These are phyloP conservation scores for Oscheius sp. DNA, from an alignment of 2,888 invertebrate genomes.

Conservation along the genomic window DNA sequence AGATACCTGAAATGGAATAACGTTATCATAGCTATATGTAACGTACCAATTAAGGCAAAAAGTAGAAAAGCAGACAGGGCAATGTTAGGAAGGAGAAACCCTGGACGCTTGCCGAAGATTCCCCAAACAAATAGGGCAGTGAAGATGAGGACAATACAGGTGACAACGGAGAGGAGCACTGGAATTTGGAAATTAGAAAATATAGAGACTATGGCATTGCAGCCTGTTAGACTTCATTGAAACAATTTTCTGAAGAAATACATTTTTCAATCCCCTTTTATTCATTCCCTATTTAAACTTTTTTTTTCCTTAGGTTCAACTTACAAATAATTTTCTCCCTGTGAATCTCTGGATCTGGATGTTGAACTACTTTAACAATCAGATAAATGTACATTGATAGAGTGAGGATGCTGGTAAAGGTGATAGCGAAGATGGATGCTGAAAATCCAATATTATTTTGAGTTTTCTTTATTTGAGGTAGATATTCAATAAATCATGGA, in stretches of 20 bases:
- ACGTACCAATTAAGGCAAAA: conserved; percentile 17
- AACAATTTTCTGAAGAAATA: not conserved
- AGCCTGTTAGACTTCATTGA: no score
- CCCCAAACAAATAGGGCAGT: conserved; percentile 25
- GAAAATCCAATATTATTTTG: conserved; percentile 1
- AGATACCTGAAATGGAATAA: conserved; percentile 17
- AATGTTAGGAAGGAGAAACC: conserved; percentile 18
- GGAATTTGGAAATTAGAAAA: no score
- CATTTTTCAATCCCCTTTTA: not conserved
- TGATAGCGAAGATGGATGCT: conserved; percentile 26
- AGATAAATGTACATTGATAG: conserved; percentile 27
- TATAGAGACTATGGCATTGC: no score
- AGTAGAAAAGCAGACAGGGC: conserved; percentile 21
- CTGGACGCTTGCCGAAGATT: conserved; percentile 19
- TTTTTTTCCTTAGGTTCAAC: no score
- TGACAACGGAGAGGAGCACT: conserved; percentile 15
- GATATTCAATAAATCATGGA: no score
- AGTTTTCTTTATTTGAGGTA: no score
- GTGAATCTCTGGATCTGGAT: not conserved
- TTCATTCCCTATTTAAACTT: no score
- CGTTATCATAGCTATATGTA: not conserved
- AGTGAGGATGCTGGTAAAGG: conserved; percentile 18
- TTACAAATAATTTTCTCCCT: conserved; percentile 23
- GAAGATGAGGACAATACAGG: conserved; percentile 23
- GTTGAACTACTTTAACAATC: conserved; percentile 8